These are phyloP conservation scores for Malachius bipustulatus DNA, from an alignment of 2,888 invertebrate species.

Conservation along the genomic window DNA sequence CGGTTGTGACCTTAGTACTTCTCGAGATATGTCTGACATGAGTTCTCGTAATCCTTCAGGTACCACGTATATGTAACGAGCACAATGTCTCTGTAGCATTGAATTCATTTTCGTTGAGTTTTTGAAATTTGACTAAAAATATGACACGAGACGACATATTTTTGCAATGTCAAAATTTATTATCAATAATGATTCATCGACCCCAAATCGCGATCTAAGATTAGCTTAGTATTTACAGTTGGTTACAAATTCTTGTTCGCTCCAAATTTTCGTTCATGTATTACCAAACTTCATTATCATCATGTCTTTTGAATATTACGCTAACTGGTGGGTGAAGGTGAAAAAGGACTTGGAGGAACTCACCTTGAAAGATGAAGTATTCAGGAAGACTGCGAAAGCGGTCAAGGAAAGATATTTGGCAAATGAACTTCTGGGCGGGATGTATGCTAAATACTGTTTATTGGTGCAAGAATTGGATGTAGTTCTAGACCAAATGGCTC, in stretches of 20 bases:
- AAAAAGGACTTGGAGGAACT: conserved; percentile 35
- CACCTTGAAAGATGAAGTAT: conserved; percentile 32
- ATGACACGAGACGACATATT: no score
- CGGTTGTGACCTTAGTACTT: conserved; percentile 50
- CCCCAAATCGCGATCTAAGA: no score
- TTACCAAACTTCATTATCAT: neutral
- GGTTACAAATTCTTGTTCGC: neutral
- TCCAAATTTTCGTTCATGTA: conserved; percentile 1
- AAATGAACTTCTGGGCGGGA: conserved; percentile 40
- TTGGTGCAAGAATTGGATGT: conserved; percentile 45
- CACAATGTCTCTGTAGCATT: conserved; percentile 35
- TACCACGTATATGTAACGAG: conserved; percentile 40
- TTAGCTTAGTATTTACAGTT: no score
- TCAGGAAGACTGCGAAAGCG: conserved; percentile 20
- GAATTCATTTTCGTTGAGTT: conserved; percentile 30
- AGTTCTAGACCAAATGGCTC: conserved; percentile 50
- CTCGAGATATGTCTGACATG: conserved; percentile 60
- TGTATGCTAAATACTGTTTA: conserved; percentile 42
- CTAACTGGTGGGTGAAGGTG: conserved; percentile 41
- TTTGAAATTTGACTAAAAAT: no score
- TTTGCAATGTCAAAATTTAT: no score
- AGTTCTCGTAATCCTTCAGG: conserved; percentile 59
- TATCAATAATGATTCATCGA: no score
- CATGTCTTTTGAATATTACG: conserved; percentile 40
- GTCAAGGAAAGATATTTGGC: conserved; percentile 40